Conservation (phyloP, 2,797 vertebrate genomes). For the Xiphorhynchus erythropygius region DNA sequence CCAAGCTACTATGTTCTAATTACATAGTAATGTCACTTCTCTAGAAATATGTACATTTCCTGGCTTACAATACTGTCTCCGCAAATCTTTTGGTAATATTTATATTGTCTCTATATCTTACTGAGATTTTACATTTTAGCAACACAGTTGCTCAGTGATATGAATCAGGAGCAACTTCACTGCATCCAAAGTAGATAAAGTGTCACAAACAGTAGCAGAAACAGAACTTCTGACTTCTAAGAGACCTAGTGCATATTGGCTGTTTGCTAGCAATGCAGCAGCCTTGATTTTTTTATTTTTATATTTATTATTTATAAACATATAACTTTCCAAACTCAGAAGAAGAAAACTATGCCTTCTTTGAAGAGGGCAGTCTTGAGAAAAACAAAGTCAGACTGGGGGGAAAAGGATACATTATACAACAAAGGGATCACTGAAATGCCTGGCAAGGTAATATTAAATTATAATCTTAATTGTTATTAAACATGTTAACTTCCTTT, state of each 20-base stretch:
- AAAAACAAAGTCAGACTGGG: slow-evolving; percentile 28
- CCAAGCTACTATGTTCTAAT: neutral
- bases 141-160: neutral
- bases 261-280: slow-evolving; percentile 22
- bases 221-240: neutral
- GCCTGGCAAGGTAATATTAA: neutral
- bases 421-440: slow-evolving; percentile 36
- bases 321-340: slow-evolving; percentile 36
- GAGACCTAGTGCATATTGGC: neutral
- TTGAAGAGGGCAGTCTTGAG: slow-evolving; percentile 36
- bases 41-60: neutral
- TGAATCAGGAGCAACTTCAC: neutral
- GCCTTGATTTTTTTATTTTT: slow-evolving; percentile 45
- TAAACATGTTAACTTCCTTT: neutral
- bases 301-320: slow-evolving; percentile 62
- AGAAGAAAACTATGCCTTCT: slow-evolving; percentile 9
- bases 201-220: neutral
- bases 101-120: neutral
- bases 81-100: neutral
- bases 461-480: slow-evolving; percentile 13
- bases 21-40: neutral
- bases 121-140: neutral
- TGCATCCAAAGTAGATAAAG: neutral
- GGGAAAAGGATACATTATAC: slow-evolving; percentile 40
- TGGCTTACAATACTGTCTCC: neutral